Percentiles rank a stretch among this genome's conserved stretches.
Conservation (phyloP, 2,113 vertebrate genomes). For the Laticauda colubrina region DNA sequence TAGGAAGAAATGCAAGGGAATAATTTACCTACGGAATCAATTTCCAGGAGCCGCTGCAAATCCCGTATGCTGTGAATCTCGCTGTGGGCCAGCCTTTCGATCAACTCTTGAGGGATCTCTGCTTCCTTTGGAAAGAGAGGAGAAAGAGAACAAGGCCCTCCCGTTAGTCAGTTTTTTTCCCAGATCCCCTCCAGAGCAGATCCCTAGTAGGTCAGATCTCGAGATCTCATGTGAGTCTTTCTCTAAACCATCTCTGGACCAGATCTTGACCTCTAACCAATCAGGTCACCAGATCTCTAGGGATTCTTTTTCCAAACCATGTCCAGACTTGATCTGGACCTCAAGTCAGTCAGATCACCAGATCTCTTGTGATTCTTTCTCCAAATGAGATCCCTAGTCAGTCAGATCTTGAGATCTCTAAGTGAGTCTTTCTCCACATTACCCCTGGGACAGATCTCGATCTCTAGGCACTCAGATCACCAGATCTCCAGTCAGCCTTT, state of each 20-base stretch:
- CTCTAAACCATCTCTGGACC: background rate
- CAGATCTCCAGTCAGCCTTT: background rate
- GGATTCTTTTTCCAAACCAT: background rate
- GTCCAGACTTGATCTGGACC: too few relatives aligned
- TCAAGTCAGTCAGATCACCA: too few relatives aligned
- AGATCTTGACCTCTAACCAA: too few relatives aligned
- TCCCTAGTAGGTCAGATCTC: background rate
- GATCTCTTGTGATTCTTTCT: too few relatives aligned
- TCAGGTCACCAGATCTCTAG: background rate
- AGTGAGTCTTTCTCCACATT: background rate
- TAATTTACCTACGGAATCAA: constrained; percentile 99
- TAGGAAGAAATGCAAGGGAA: constrained; percentile 75
- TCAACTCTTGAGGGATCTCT: constrained; percentile 91
- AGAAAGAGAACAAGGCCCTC: constrained; percentile 30
- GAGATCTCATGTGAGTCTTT: constrained; percentile 26
- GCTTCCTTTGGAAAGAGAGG: constrained; percentile 77
- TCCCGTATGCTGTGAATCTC: constrained; percentile 98
- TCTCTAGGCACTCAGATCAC: too few relatives aligned
- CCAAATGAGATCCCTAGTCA: too few relatives aligned
- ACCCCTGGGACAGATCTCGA: background rate
- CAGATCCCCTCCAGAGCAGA: background rate
- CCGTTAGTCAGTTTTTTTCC: constrained; percentile 41
- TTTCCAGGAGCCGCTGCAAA: constrained; percentile 97
- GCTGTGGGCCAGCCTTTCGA: constrained; percentile 91
- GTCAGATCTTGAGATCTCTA: too few relatives aligned